Conservation (phyloP, 2,888 invertebrate species). For the Hemicrepidius hirtus region DNA sequence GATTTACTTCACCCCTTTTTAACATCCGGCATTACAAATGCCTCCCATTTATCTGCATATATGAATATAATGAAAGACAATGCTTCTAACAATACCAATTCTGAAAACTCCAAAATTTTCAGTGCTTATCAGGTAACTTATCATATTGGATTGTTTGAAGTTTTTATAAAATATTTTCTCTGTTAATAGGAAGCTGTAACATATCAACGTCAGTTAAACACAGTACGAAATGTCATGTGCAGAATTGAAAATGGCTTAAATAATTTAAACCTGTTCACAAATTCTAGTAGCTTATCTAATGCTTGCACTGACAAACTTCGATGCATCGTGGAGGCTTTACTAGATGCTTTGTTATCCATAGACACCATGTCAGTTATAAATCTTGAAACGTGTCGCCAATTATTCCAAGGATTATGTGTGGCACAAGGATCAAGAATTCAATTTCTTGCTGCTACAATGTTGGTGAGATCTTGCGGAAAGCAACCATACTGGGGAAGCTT, state of each 20-base stretch:
- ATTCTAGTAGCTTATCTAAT: constrained; percentile 68
- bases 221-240: constrained; percentile 84
- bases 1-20: constrained; percentile 85
- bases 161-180: constrained; percentile 1
- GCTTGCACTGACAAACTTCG: constrained; percentile 90
- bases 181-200: constrained; percentile 86
- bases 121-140: constrained; percentile 72
- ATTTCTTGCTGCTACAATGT: constrained; percentile 84
- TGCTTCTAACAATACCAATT: constrained; percentile 60
- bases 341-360: constrained; percentile 82
- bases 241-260: constrained; percentile 77
- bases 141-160: background rate
- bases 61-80: constrained; percentile 74
- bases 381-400: constrained; percentile 75
- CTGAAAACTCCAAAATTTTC: constrained; percentile 73
- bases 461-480: constrained; percentile 82
- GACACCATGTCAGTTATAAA: constrained; percentile 66
- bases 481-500: constrained; percentile 90
- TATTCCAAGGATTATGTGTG: constrained; percentile 85
- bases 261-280: constrained; percentile 52
- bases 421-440: constrained; percentile 87
- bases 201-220: constrained; percentile 91
- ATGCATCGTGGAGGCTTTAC: constrained; percentile 86
- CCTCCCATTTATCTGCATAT: constrained; percentile 89
- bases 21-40: constrained; percentile 86